Conservation (phyloP, 2,888 invertebrate genomes). For the Cosmia pyralina region DNA sequence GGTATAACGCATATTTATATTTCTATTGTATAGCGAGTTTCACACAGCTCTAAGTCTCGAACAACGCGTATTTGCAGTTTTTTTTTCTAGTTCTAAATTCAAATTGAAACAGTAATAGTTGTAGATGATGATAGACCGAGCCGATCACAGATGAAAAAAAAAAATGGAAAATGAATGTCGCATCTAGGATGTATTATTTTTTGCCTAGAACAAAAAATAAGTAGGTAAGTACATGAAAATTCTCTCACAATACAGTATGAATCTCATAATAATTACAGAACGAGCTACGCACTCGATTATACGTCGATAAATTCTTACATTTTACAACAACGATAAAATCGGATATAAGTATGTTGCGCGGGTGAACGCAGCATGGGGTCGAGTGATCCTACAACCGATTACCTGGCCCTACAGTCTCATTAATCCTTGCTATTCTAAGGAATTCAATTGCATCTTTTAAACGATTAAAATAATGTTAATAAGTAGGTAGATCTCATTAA, state of each 20-base stretch:
- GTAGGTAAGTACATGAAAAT: constrained; percentile 25
- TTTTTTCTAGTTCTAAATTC: not conserved
- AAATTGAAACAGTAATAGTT: not conserved
- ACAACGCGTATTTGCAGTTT: not conserved
- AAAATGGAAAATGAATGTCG: not conserved
- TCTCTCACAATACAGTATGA: constrained; percentile 43
- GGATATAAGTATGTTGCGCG: constrained; percentile 51
- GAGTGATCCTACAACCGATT: constrained; percentile 54
- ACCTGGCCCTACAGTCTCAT: constrained; percentile 54
- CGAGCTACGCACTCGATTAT: constrained; percentile 32
- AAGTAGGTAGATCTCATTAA: not conserved
- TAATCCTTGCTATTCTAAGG: constrained; percentile 59
- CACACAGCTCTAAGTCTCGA: not conserved
- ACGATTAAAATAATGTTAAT: constrained; percentile 26
- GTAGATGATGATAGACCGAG: too few species aligned
- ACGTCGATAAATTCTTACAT: constrained; percentile 60
- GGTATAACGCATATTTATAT: too few species aligned
- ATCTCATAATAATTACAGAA: constrained; percentile 47
- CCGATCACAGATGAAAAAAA: not conserved
- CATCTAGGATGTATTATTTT: not conserved
- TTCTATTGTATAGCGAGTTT: not conserved
- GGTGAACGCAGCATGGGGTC: constrained; percentile 52
- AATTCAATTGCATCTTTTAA: constrained; percentile 48
- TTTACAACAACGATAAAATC: constrained; percentile 65
- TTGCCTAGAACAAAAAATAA: not conserved